Conservation (phyloP, 2,797 vertebrate genomes). For the Limosa lapponica region DNA sequence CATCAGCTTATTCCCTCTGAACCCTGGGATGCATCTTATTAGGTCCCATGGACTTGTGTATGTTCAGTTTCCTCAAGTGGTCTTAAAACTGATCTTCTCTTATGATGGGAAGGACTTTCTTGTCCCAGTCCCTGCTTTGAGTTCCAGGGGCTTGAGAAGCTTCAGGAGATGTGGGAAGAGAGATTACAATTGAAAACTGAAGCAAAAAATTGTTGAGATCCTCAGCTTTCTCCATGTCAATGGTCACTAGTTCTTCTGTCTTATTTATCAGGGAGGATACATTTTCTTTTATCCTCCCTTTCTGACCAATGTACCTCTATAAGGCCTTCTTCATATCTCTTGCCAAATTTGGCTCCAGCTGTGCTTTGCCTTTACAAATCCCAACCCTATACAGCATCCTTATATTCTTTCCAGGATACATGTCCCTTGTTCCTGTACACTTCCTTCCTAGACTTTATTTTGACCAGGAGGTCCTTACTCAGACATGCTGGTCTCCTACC, state of each 20-base stretch:
- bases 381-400: background rate
- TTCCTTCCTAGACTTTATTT: background rate
- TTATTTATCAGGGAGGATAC: accelerated
- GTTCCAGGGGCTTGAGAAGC: background rate
- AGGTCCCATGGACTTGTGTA: background rate
- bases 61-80: background rate
- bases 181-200: background rate
- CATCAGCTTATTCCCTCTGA: background rate
- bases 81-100: background rate
- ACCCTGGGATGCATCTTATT: background rate
- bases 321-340: background rate
- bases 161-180: background rate
- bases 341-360: background rate
- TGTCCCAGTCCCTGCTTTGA: background rate
- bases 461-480: background rate
- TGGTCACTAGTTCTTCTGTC: background rate
- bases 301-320: background rate
- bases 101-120: background rate
- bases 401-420: background rate
- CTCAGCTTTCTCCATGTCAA: background rate
- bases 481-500: background rate
- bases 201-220: background rate
- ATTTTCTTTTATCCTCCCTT: background rate
- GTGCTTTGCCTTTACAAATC: background rate
- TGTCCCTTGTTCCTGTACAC: background rate